These are phyloP conservation scores for Pandemis cinnamomeana DNA, from an alignment of 2,888 invertebrate species.

Conservation along the genomic window DNA sequence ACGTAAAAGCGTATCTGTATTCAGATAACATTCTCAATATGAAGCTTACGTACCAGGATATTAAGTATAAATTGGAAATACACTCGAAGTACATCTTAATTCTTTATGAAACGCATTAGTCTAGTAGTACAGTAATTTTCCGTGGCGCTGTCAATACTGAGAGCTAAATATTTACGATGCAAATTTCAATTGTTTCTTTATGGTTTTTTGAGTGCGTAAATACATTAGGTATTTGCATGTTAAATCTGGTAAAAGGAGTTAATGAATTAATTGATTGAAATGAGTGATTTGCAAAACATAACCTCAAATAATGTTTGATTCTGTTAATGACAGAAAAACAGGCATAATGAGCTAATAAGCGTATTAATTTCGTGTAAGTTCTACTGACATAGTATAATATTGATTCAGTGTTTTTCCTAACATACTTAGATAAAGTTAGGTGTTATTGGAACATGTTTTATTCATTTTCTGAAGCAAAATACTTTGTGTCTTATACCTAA, in stretches of 20 bases:
- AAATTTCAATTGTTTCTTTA: neutral
- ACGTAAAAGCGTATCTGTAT: neutral
- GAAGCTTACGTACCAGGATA: neutral
- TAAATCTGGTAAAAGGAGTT: neutral
- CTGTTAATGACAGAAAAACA: neutral
- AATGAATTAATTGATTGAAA: neutral
- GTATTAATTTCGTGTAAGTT: too few species aligned
- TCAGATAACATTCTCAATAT: neutral
- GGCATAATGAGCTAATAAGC: too few species aligned
- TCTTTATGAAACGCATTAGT: neutral
- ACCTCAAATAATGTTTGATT: neutral
- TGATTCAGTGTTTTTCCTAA: too few species aligned
- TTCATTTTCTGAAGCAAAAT: too few species aligned
- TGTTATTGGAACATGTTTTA: too few species aligned
- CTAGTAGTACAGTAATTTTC: constrained; percentile 45
- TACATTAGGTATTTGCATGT: neutral
- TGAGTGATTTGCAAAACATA: neutral
- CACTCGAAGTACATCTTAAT: neutral
- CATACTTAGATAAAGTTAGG: too few species aligned
- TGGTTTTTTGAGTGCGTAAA: neutral
- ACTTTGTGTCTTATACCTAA: too few species aligned
- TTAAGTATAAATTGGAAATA: neutral
- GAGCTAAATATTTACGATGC: neutral
- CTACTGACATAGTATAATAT: too few species aligned
- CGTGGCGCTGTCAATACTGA: constrained; percentile 45